Evolutionary conservation across 2,888 invertebrate genomes (phyloP).

Genomic region (Eurytoma californica): DNA sequence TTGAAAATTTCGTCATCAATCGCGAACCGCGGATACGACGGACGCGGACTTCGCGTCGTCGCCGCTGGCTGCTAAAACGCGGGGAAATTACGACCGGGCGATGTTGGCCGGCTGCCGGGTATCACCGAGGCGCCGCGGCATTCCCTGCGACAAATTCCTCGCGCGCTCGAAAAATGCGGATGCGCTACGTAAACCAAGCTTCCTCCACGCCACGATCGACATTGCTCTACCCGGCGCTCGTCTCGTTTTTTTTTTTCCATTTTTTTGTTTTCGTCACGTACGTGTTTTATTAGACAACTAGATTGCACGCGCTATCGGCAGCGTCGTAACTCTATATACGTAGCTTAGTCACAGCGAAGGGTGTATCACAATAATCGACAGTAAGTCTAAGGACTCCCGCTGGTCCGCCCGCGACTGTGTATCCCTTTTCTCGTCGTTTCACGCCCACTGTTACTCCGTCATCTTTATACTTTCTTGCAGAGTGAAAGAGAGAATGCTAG

Average conservation of each 20-base stretch:
- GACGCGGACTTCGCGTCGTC: background rate
- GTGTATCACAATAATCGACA: slow-evolving; percentile 48
- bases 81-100: background rate
- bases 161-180: background rate
- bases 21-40: slow-evolving; percentile 18
- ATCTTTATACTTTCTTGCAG: background rate
- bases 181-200: background rate
- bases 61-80: background rate
- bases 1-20: slow-evolving; percentile 45
- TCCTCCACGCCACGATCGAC: slow-evolving; percentile 20
- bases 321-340: slow-evolving; percentile 19
- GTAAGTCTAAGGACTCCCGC: slow-evolving; percentile 39
- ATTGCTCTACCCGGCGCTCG: slow-evolving; percentile 14
- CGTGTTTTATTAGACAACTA: slow-evolving; percentile 31
- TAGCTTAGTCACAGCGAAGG: slow-evolving; percentile 47
- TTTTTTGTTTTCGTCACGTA: background rate
- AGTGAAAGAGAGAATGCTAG: background rate
- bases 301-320: slow-evolving; percentile 36
- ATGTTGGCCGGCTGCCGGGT: background rate
- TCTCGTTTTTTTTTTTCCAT: background rate
- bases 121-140: background rate
- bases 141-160: background rate
- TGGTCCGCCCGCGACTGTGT: slow-evolving; percentile 40
- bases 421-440: background rate
- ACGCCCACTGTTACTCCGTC: background rate